Evolutionary conservation across 2,888 invertebrate genomes (phyloP), one percentile per base, ranked within the genome.

Genomic region (Ormyrus pomaceus): DNA sequence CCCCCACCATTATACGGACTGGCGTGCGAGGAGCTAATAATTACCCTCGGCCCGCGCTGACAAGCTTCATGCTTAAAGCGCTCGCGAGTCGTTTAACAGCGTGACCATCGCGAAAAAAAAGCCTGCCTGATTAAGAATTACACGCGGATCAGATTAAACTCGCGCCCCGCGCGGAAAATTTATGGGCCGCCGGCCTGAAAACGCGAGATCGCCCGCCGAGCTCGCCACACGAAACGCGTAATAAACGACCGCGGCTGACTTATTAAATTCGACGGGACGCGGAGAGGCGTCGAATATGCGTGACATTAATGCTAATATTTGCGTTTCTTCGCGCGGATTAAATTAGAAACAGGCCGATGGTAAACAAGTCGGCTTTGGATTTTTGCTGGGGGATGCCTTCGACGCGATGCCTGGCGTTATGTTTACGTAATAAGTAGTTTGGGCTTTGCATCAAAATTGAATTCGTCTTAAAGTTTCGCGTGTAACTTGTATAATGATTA

Each of bases 11-110:
- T 74, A 59, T n/a, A 8, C 56, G 13, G 56, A 10, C 7, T 73
- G 62, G 64, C 79, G 79, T 79, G 76, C 64, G 75, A 71, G 74
- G 34, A 76, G 74, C 71, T 79, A 80, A 74, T 72, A 77, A 80
- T 70, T 72, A 71, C 5, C 45, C 59, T 51, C 61, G 7, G 5
- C 0, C 34, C 34, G 11, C 61, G 58, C 64, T 46, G 65, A 58
- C 58, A 51, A n/a, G 51, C 51, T 71, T 59, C 11, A 59, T 50
- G 53, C 53, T 9, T 9, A 8, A 19, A 73, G 34, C 46, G 51
- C 34, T 51, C 55, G 51, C 51, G n/a, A 71, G 62, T 10, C 53
- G 11, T 56, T 62, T 55, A 65, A 64, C 74, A 56, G 66, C 69
- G 64, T 64, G 55, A 70, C 69, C 69, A 68, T 75, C 66, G 61